Evolutionary conservation across 2,888 invertebrate species (phyloP).

Genomic region (Sinopyrophorus schimmeli): DNA sequence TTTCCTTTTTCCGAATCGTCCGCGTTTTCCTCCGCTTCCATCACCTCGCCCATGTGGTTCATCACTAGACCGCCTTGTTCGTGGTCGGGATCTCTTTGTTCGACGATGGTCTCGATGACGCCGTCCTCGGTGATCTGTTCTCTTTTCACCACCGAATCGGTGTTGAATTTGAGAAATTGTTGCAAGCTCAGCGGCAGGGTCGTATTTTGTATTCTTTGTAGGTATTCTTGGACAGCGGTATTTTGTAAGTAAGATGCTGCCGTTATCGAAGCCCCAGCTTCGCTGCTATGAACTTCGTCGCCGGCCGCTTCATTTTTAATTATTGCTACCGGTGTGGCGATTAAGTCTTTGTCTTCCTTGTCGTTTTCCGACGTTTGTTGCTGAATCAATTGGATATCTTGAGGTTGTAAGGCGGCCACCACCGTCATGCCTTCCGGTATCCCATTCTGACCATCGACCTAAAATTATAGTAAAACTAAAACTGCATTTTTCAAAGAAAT

Average conservation of each 20-base stretch:
- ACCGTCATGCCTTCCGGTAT: conserved; percentile 68
- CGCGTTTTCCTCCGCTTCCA: conserved; percentile 49
- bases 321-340: conserved; percentile 57
- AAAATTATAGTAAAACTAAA: conserved; percentile 9
- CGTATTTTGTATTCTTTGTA: conserved; percentile 54
- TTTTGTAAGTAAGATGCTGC: conserved; percentile 60
- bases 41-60: conserved; percentile 51
- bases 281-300: conserved; percentile 38
- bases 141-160: conserved; percentile 56
- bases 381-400: conserved; percentile 68
- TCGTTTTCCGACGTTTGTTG: conserved; percentile 28
- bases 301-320: conserved; percentile 54
- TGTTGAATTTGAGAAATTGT: conserved; percentile 67
- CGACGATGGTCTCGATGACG: conserved; percentile 56
- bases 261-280: conserved; percentile 48
- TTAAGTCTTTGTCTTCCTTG: conserved; percentile 43
- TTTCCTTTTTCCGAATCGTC: conserved; percentile 49
- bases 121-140: conserved; percentile 59
- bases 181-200: conserved; percentile 62
- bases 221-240: conserved; percentile 59
- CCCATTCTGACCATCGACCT: conserved; percentile 56
- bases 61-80: conserved; percentile 48
- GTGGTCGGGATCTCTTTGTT: conserved; percentile 48
- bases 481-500: neutral
- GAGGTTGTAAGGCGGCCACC: conserved; percentile 68